phyloP scores from a whole-genome alignment of 2,888 invertebrate genomes.

The Ceramica pisi region DNA sequence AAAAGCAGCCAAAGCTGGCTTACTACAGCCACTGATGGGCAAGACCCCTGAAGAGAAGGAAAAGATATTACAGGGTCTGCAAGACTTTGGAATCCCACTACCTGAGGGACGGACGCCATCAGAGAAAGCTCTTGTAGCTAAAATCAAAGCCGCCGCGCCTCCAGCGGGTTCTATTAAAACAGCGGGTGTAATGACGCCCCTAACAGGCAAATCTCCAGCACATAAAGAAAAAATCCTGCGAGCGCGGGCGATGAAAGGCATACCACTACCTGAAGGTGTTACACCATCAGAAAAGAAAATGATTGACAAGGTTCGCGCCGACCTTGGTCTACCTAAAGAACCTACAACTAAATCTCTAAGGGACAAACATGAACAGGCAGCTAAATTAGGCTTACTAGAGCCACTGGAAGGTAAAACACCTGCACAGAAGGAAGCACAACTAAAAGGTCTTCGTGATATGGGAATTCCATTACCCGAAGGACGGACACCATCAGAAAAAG shows the following conservation, averaged over 20 bases:
- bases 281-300: conserved; percentile 63
- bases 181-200: conserved; percentile 47
- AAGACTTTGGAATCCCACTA: conserved; percentile 27
- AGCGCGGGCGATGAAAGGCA: not conserved
- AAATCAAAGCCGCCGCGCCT: conserved; percentile 22
- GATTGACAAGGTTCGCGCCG: not conserved
- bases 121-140: conserved; percentile 59
- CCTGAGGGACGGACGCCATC: conserved; percentile 33
- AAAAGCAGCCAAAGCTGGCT: conserved; percentile 20
- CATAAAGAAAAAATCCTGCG: not conserved
- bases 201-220: conserved; percentile 29
- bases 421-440: conserved; percentile 1
- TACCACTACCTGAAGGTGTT: conserved; percentile 57
- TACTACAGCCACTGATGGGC: conserved; percentile 21
- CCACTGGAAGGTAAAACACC: not conserved
- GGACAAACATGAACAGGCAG: not conserved
- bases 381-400: not conserved
- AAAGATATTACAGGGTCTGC: conserved; percentile 13
- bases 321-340: conserved; percentile 49
- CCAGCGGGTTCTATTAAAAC: not conserved
- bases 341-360: conserved; percentile 35
- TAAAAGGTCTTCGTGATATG: not conserved
- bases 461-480: conserved; percentile 12
- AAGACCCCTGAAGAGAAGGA: conserved; percentile 29
- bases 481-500: conserved; percentile 14